Base-by-base conservation (phyloP, 1,140 invertebrate species). In the Platyscapa corneri region DNA sequence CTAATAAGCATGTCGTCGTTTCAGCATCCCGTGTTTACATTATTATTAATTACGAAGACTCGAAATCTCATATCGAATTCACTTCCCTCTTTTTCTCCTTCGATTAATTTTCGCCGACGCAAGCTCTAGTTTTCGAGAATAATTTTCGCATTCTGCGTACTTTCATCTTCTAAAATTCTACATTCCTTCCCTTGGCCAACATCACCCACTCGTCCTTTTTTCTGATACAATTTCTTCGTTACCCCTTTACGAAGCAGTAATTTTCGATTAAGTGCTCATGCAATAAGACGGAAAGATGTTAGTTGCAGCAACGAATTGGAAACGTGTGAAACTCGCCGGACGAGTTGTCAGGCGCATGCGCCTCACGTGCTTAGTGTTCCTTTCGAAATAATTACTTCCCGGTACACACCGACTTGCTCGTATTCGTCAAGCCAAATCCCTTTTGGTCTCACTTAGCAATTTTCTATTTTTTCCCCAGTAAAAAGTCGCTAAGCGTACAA, bases 241-340 rank as follows among this genome's bases (percentile, higher is more conserved):
- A 42, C n/a, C 42, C n/a, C 46, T 34, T 30, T 18, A 56, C 60
- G 56, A 20, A 0, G 27, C 72, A 46, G 82, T 83, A 83, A 83
- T 83, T 83, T 74, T 1, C 82, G 72, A 83, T 83, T 64, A 83
- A 83, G 56, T 74, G 37, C 56, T 76, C 72, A 49, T 34, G 27
- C 53, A 82, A 82, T 82, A 82, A 82, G 74, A 53, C 10, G 53
- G 53, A 64, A 53, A 64, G 34, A 79, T 64, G 32, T 60, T 53
- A 79, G 70, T n/a, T 42, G 27, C 0, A 42, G 27, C n/a, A 42
- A 32, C 56, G 23, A 30, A 39, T 64, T 64, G 53, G 20, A 74
- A 42, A 67, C 42, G 39, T 42, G 67, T 74, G 70, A 74, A 12
- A 74, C 23, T 27, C 70, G 23, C 42, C 27, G 27, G 37, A 14